Percentiles rank a stretch among this genome's conserved stretches.
Evolutionary conservation across 2,113 vertebrate genomes (phyloP).

Genomic region (Narcine bancroftii): DNA sequence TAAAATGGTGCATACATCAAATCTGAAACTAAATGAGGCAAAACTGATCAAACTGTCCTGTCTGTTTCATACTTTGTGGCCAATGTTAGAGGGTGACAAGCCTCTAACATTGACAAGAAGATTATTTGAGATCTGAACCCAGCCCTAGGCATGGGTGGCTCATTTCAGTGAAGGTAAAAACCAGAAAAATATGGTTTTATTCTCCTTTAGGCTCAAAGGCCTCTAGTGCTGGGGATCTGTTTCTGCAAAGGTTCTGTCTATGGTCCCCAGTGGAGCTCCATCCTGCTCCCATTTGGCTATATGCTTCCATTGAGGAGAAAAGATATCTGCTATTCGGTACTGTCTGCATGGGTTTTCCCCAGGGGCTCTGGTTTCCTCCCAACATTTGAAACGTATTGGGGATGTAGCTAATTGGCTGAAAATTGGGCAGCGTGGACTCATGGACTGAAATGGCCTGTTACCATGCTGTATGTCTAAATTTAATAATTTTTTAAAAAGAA

Average conservation of each 20-base stretch:
- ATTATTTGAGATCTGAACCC: background rate
- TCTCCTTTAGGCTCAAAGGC: background rate
- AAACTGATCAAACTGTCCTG: background rate
- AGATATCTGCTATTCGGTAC: background rate
- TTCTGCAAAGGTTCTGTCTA: background rate
- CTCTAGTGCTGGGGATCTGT: background rate
- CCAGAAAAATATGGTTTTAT: background rate
- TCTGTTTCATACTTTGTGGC: background rate
- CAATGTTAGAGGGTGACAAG: no score
- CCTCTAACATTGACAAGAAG: no score
- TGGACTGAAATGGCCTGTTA: no score
- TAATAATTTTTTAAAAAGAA: background rate
- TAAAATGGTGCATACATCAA: background rate
- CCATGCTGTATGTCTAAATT: no score
- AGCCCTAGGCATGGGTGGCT: background rate
- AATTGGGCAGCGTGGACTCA: no score
- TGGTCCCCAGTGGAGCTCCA: background rate
- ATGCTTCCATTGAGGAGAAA: background rate
- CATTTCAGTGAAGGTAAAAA: background rate
- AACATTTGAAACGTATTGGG: no score
- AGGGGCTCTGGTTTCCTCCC: no score
- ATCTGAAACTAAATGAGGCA: background rate
- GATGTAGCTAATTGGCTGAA: no score
- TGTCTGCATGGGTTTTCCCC: no score
- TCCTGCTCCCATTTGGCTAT: background rate